Evolutionary conservation across 2,888 invertebrate genomes (phyloP).

Genomic region (Steinernema carpocapsae): DNA sequence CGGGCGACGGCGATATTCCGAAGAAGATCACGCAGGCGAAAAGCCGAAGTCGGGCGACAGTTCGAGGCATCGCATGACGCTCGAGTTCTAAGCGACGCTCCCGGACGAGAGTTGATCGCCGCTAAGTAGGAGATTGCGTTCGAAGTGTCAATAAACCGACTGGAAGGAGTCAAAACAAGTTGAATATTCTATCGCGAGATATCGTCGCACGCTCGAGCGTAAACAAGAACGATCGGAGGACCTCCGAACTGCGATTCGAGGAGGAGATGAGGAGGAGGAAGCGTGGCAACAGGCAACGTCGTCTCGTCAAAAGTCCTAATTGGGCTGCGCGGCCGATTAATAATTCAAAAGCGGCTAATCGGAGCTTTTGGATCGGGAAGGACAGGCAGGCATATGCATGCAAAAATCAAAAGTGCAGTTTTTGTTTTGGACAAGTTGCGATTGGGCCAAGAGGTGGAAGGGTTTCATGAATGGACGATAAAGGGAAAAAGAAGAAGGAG

Average conservation of each 20-base stretch:
- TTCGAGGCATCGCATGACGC: constrained; percentile 27
- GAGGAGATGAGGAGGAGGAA: neutral
- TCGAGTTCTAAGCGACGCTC: neutral
- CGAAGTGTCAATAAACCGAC: constrained; percentile 24
- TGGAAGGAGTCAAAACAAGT: constrained; percentile 33
- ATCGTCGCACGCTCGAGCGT: neutral
- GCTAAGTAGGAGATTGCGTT: constrained; percentile 31
- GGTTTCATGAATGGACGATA: too few species aligned
- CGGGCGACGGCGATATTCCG: neutral
- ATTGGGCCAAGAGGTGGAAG: neutral
- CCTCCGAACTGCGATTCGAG: neutral
- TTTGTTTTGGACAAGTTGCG: neutral
- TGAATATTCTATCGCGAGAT: constrained; percentile 30
- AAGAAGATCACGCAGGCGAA: constrained; percentile 5
- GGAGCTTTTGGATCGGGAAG: neutral
- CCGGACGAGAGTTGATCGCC: neutral
- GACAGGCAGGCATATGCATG: too few species aligned
- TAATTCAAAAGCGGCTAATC: constrained; percentile 12
- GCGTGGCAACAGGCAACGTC: too few species aligned
- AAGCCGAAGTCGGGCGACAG: constrained; percentile 16
- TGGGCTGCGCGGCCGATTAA: constrained; percentile 14
- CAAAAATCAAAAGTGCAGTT: neutral
- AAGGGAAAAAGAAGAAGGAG: too few species aligned
- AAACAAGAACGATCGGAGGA: constrained; percentile 27
- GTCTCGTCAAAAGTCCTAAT: neutral